Base-by-base conservation (phyloP, 1,140 invertebrate genomes). In the Tribolium castaneum region DNA sequence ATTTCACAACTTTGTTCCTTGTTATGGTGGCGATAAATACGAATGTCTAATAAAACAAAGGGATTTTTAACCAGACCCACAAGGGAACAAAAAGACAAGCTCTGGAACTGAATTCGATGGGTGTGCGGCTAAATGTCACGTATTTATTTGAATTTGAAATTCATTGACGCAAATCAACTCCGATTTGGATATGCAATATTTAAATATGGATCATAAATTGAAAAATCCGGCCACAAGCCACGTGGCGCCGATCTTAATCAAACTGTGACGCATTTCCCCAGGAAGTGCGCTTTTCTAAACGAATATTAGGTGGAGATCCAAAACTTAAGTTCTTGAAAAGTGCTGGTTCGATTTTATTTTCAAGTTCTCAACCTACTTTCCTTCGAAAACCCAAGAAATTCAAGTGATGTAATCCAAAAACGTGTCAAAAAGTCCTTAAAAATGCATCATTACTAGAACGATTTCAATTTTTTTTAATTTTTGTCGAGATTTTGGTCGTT, bases 21-120 rank as follows among this genome's bases (percentile, higher is more conserved):
- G 25, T 59, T 59, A 59, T 22, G 14, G 54, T n/a, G 19, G 54
- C 19, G 22, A 59, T 59, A 59, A 59, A 59, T 59, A 59, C 16
- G n/a, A 25, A 59, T 25, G 54, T 59, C 54, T 25, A 59, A 59
- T 59, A 59, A 59, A 59, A 59, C 54, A 59, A 59, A 22, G 54
- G 10, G 54, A 59, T 25, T 59, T 59, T 59, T 59, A 19, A 7
- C 52, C 30, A 12, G 34, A 39, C 34, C 6, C 6, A 45, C 39
- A 45, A 45, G 6, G 39, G 9, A 45, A 45, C 5, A 9, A 9
- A 45, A 9, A 45, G 9, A 39, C 3, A 25, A 25, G 22, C 5
- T 25, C 6, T 30, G 25, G 5, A 6, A 30, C 4, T 5, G 6
- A 30, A 30, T 30, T 30, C 25, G 4, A 30, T 45, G 5, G 9